A percentile compares a stretch with the other conserved stretches of the same genome.
phyloP scores from a whole-genome alignment of 2,888 invertebrate species.

The Resseliella maxima region DNA sequence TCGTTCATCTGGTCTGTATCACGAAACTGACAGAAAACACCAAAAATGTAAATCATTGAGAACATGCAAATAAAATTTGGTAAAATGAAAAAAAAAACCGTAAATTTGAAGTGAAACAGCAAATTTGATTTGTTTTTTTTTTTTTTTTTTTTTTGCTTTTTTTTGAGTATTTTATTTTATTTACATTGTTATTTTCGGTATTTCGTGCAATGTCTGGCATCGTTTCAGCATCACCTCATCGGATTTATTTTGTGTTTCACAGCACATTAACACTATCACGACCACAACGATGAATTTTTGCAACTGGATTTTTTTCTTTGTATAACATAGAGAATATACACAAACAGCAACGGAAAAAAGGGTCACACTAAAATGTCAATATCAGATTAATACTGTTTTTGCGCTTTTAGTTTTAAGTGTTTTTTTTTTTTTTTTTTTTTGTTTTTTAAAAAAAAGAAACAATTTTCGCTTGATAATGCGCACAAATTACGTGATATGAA shows the following conservation, averaged over 20 bases:
- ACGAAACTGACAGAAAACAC: not conserved
- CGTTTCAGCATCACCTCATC: not conserved
- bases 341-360: not conserved
- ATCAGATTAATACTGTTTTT: not conserved
- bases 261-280: not conserved
- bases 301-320: not conserved
- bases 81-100: not conserved
- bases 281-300: not conserved
- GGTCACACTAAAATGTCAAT: slow-evolving; percentile 37
- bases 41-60: not conserved
- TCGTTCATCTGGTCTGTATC: not conserved
- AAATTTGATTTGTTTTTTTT: too few species aligned
- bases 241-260: not conserved
- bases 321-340: not conserved
- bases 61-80: slow-evolving; percentile 15
- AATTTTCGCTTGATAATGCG: not conserved
- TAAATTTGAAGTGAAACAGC: not conserved
- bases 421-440: not conserved
- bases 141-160: too few species aligned
- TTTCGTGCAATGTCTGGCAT: slow-evolving; percentile 5
- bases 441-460: not conserved
- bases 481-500: not conserved
- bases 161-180: not conserved
- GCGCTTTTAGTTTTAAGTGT: not conserved
- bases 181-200: slow-evolving; percentile 30